Conservation (phyloP, 92 coral and sea anemone species). For the Montipora capitata region DNA sequence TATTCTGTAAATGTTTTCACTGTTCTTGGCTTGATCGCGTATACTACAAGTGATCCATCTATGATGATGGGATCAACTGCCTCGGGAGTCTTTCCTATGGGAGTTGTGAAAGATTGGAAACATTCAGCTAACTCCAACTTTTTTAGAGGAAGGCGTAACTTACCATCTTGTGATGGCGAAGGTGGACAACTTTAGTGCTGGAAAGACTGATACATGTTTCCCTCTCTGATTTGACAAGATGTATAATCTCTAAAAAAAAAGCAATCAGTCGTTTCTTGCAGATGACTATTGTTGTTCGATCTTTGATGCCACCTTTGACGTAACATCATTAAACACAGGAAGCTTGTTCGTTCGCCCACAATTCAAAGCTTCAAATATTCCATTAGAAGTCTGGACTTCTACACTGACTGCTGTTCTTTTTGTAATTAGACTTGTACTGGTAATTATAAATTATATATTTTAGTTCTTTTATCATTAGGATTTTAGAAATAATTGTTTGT, state of each 20-base stretch:
- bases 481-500: too few species aligned
- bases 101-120: too few species aligned
- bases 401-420: constrained; percentile 5
- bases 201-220: constrained; percentile 77
- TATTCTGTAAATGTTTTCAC: constrained; percentile 61
- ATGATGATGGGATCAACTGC: too few species aligned
- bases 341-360: too few species aligned
- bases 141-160: too few species aligned
- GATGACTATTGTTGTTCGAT: not conserved
- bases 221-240: constrained; percentile 56
- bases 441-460: not conserved
- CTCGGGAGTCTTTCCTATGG: too few species aligned
- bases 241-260: constrained; percentile 26
- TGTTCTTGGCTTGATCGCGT: constrained; percentile 65
- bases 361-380: not conserved
- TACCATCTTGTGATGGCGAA: too few species aligned
- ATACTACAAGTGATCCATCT: not conserved
- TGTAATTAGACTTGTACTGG: not conserved
- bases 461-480: too few species aligned
- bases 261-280: not conserved
- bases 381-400: constrained; percentile 5
- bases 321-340: not conserved
- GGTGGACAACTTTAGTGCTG: constrained; percentile 55
- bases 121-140: too few species aligned
- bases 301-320: not conserved